Conservation (phyloP, 2,797 vertebrate genomes). For the Gila robusta region DNA sequence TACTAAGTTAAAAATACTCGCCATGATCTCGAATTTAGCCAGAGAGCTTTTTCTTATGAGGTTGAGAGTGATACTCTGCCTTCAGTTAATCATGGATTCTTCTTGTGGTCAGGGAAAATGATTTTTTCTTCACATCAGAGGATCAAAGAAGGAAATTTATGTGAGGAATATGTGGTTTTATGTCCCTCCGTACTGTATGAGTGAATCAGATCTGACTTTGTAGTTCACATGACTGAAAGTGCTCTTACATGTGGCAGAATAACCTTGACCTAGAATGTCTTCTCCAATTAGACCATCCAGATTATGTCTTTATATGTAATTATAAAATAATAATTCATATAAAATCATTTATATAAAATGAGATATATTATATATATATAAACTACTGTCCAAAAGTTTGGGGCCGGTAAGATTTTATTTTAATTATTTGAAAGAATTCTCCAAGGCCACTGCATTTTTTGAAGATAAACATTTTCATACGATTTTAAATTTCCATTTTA, state of each 20-base stretch:
- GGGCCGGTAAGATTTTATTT: no score
- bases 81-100: constrained; percentile 42
- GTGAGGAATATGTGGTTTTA: constrained; percentile 35
- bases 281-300: background rate
- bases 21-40: constrained; percentile 21
- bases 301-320: constrained; percentile 10
- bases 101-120: constrained; percentile 10
- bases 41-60: constrained; percentile 24
- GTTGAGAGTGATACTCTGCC: constrained; percentile 23
- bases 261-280: background rate
- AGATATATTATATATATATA: no score
- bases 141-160: constrained; percentile 12
- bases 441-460: background rate
- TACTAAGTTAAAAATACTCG: constrained; percentile 22
- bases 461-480: background rate
- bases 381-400: background rate
- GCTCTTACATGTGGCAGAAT: background rate
- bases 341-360: background rate
- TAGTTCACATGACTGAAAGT: background rate
- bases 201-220: constrained; percentile 25
- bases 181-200: constrained; percentile 25
- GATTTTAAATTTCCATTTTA: background rate
- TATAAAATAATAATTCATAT: background rate
- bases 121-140: constrained; percentile 8
- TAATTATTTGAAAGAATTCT: background rate